These are phyloP conservation scores for Globodera ellingtonae DNA, from an alignment of 1,140 invertebrate species.

Conservation along the genomic window DNA sequence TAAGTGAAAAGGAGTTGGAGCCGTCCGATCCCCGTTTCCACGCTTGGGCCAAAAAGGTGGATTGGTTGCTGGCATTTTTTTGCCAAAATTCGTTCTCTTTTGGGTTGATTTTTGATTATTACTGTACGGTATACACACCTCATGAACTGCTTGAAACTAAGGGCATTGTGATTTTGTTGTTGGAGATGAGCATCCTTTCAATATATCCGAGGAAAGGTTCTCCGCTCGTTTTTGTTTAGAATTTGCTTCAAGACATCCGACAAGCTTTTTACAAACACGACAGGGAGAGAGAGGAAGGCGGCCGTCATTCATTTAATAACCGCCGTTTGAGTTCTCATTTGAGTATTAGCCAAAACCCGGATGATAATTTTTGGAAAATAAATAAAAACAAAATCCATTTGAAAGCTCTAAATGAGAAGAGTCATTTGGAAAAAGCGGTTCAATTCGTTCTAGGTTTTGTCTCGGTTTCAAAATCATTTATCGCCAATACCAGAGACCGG, in stretches of 20 bases:
- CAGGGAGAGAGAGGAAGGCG: neutral
- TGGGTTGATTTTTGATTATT: too few relatives aligned
- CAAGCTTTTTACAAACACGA: neutral
- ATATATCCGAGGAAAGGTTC: neutral
- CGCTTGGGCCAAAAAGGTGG: conserved; percentile 40
- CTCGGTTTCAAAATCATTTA: too few relatives aligned
- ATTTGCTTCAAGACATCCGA: neutral
- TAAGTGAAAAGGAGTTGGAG: conserved; percentile 32
- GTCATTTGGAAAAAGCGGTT: neutral
- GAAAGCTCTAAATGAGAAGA: neutral
- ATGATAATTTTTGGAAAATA: neutral
- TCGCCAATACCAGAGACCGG: too few relatives aligned
- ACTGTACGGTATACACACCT: too few relatives aligned
- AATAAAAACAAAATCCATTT: neutral
- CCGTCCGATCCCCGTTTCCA: conserved; percentile 29
- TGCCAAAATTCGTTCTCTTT: neutral
- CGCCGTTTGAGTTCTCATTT: too few relatives aligned
- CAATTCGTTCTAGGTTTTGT: too few relatives aligned
- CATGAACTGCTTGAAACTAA: neutral
- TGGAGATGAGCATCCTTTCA: conserved; percentile 5
- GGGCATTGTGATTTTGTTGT: neutral
- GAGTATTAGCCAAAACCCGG: too few relatives aligned
- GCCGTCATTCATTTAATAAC: too few relatives aligned
- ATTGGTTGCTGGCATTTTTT: neutral
- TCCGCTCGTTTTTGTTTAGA: conserved; percentile 2